Evolutionary conservation across 2,888 invertebrate genomes (phyloP), one percentile per base, ranked within the genome.

Genomic region (Scelioninae gen. 2): DNA sequence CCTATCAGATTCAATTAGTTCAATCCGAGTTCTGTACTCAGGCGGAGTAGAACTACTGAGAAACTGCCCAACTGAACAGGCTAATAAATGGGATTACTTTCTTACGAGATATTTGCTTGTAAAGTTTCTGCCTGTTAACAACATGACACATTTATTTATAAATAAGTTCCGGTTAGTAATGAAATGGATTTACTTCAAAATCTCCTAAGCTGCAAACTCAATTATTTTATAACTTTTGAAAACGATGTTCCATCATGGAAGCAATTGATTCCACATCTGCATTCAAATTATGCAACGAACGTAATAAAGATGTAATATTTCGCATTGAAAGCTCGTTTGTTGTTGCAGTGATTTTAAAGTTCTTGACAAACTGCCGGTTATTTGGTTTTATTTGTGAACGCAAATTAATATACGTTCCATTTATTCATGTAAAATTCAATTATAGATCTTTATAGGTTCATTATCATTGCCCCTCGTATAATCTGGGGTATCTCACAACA

Each of bases 71-170:
- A 55, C 69, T 55, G 52, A 60, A 52, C 58, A 37, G 22, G 25
- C 41, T 50, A 58, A 60, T 68, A 68, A 68, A 68, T 60, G 52
- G 68, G 68, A 60, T 68, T 68, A 68, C 52, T 68, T 68, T 68
- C 68, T 68, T 68, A 52, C 35, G 25, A 68, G 68, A 68, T 52
- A 45, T 60, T 58, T 68, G 43, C 68, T 43, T 68, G 60, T 50
- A 52, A 68, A 67, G 57, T 67, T 67, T 46, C 35, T n/a, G 16
- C 13, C 16, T 22, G 10, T 39, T 39, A 50, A 43, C 45, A 13
- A 55, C 31, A 35, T 33, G 67, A 57, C 41, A 22, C 55, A 39
- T 53, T 53, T 53, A 64, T 64, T 64, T 45, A 53, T 64, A 43
- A 41, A 52, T 18, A 64, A 64, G n/a, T 63, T 52, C 4, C 11